Conservation (phyloP, 2,797 vertebrate species). For the Percopsis omiscomaycus region DNA sequence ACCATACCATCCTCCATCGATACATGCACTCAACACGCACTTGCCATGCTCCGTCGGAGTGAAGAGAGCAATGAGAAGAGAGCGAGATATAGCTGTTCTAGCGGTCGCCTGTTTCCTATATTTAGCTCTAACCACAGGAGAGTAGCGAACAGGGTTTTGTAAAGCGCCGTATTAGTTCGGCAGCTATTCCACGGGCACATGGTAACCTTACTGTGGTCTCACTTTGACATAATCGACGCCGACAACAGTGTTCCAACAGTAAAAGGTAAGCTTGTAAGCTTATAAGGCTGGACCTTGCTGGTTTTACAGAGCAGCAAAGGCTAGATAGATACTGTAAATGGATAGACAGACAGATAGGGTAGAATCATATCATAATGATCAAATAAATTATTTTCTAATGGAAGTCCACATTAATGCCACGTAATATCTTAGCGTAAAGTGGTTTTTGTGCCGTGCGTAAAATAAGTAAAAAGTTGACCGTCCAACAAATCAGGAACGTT, state of each 20-base stretch:
- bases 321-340: background rate
- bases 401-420: background rate
- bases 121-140: conserved; percentile 53
- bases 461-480: background rate
- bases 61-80: conserved; percentile 12
- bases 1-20: conserved; percentile 28
- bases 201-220: background rate
- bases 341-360: background rate
- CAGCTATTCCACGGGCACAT: background rate
- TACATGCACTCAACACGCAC: conserved; percentile 44
- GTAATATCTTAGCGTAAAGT: background rate
- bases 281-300: too few relatives aligned
- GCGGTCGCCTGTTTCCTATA: conserved; percentile 55
- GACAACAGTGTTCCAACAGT: background rate
- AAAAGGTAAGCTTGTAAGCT: conserved; percentile 32
- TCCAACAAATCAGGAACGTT: background rate
- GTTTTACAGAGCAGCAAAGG: too few relatives aligned
- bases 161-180: background rate
- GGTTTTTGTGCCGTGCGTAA: conserved; percentile 31
- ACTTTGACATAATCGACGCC: background rate
- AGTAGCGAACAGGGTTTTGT: conserved; percentile 1
- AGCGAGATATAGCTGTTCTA: conserved; percentile 11
- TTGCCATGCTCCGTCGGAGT: conserved; percentile 44
- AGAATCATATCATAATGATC: background rate
- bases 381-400: background rate